phyloP scores from a whole-genome alignment of 2,113 vertebrate genomes.

The Sinocyclocheilus grahami region DNA sequence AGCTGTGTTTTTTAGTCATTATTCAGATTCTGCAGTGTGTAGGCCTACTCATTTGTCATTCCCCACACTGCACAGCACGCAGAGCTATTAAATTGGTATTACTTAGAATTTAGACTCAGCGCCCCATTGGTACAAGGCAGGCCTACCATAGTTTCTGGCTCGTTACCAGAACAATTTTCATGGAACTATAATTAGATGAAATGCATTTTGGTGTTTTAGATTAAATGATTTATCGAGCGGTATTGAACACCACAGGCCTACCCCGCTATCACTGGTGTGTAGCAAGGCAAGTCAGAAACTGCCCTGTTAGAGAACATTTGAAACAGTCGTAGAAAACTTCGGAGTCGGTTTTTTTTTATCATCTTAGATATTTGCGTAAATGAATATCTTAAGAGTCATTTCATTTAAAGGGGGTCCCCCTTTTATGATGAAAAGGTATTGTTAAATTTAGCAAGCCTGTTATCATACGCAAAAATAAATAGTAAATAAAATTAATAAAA shows the following conservation, averaged over 20 bases:
- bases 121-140: slow-evolving; percentile 22
- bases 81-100: slow-evolving; percentile 30
- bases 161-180: slow-evolving; percentile 30
- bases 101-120: slow-evolving; percentile 25
- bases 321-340: not conserved
- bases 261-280: slow-evolving; percentile 71
- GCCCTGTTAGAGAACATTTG: slow-evolving; percentile 65
- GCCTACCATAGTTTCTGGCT: slow-evolving; percentile 10
- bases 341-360: not conserved
- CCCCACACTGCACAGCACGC: slow-evolving; percentile 10
- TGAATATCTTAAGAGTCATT: not conserved
- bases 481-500: too few relatives aligned
- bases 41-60: slow-evolving; percentile 27
- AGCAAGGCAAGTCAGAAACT: slow-evolving; percentile 67
- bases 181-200: slow-evolving; percentile 74
- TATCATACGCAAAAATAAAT: not conserved
- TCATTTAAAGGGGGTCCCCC: not conserved
- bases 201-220: slow-evolving; percentile 70
- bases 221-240: slow-evolving; percentile 76
- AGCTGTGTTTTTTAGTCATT: slow-evolving; percentile 18
- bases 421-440: not conserved
- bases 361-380: not conserved
- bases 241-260: slow-evolving; percentile 74
- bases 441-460: not conserved
- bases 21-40: slow-evolving; percentile 23